phyloP scores from a whole-genome alignment of 2,797 vertebrate species.

The Parambassis ranga region DNA sequence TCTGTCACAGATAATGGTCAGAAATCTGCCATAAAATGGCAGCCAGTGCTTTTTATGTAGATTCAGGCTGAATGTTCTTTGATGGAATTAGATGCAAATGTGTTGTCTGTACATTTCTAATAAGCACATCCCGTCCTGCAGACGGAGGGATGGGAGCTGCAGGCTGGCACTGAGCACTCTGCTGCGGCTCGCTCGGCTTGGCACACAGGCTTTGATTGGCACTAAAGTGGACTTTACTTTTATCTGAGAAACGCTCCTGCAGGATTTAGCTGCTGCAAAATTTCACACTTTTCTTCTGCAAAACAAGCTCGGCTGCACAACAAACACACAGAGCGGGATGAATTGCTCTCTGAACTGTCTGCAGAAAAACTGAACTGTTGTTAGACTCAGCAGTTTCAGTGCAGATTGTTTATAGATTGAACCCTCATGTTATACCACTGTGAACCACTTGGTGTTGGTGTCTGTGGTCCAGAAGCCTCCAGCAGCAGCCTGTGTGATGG shows the following conservation, averaged over 20 bases:
- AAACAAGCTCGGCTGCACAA: not conserved
- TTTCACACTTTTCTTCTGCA: constrained; percentile 2
- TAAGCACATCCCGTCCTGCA: not conserved
- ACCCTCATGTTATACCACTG: too few species aligned
- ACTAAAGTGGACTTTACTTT: not conserved
- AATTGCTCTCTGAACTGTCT: not conserved
- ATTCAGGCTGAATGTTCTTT: not conserved
- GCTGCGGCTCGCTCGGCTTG: not conserved
- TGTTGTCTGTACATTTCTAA: not conserved
- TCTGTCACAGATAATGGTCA: not conserved
- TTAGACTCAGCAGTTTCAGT: too few species aligned
- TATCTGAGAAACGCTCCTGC: constrained; percentile 2
- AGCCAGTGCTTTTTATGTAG: not conserved
- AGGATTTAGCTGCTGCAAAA: not conserved
- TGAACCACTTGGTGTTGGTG: too few species aligned
- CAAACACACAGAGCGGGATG: not conserved
- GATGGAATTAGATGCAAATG: not conserved
- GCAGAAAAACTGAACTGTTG: not conserved
- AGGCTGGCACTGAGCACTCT: not conserved
- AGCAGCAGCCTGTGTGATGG: too few species aligned
- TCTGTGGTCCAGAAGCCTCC: too few species aligned
- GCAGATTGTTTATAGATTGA: too few species aligned
- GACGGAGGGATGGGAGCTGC: not conserved
- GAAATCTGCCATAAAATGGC: not conserved
- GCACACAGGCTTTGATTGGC: not conserved